These are phyloP conservation scores for western clawed frog (Xenopus tropicalis) DNA, from an alignment of 2,113 vertebrate species.

Conservation along the genomic window DNA sequence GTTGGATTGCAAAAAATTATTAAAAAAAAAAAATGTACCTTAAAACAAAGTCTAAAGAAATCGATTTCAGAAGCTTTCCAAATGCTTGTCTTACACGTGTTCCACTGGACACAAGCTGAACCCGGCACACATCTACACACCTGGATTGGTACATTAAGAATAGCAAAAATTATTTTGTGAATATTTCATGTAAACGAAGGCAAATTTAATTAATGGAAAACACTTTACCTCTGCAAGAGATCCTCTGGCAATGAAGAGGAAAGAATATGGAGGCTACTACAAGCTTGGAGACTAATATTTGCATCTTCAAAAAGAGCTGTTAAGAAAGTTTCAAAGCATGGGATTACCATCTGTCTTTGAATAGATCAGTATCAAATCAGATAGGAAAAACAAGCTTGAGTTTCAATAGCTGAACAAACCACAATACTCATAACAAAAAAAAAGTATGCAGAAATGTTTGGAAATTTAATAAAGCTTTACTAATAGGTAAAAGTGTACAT, in stretches of 20 bases:
- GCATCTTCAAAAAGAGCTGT: conserved; percentile 87
- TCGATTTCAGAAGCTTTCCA: conserved; percentile 85
- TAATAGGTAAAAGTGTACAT: no score
- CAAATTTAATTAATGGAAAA: background rate
- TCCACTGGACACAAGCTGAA: conserved; percentile 86
- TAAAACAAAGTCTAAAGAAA: conserved; percentile 85
- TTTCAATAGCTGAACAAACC: no score
- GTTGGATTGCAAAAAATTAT: no score
- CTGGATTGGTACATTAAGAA: conserved; percentile 57
- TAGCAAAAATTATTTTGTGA: background rate
- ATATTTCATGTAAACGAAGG: background rate
- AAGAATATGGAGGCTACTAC: conserved; percentile 84
- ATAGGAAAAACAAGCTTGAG: no score
- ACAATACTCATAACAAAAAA: no score
- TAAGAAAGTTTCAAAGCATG: background rate
- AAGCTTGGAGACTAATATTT: conserved; percentile 84
- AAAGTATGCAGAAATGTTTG: no score
- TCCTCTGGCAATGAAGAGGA: conserved; percentile 85
- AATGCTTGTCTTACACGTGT: conserved; percentile 89
- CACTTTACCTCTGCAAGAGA: conserved; percentile 81
- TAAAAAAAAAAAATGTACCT: conserved; percentile 64
- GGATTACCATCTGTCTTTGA: no score
- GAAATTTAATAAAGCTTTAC: no score
- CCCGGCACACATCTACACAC: conserved; percentile 91
- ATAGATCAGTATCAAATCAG: no score